Evolutionary conservation across 2,797 vertebrate species (phyloP).

Genomic region (Picus viridis): DNA sequence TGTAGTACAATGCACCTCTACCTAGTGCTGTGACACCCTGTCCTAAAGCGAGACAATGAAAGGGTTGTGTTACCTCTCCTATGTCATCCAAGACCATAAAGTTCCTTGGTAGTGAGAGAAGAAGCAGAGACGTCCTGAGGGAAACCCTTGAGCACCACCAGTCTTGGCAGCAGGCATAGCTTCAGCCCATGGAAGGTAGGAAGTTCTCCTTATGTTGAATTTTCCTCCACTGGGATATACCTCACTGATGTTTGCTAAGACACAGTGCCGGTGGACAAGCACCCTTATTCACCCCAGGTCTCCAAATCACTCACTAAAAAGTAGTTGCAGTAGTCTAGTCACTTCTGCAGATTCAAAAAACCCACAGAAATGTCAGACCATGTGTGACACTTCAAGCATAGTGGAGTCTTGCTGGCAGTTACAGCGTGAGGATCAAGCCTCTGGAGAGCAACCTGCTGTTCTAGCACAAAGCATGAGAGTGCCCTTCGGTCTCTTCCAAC

Average conservation of each 20-base stretch:
- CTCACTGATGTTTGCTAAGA: not conserved
- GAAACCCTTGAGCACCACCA: not conserved
- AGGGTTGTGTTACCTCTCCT: not conserved
- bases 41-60: not conserved
- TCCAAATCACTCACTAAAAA: not conserved
- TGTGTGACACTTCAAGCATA: not conserved
- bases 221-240: not conserved
- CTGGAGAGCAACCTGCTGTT: not conserved
- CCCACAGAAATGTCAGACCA: not conserved
- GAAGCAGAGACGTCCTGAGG: not conserved
- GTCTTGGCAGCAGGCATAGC: not conserved
- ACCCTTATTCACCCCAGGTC: not conserved
- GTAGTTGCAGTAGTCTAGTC: rapidly evolving
- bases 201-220: not conserved
- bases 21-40: not conserved
- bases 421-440: not conserved
- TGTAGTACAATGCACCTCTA: not conserved
- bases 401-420: no score
- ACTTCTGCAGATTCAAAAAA: not conserved
- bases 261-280: not conserved
- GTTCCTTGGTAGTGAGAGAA: not conserved
- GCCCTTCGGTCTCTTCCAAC: not conserved
- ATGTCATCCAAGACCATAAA: not conserved
- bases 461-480: not conserved
- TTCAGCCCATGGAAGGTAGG: not conserved